Conservation (phyloP, 1,140 invertebrate genomes). For the Eciton burchellii region DNA sequence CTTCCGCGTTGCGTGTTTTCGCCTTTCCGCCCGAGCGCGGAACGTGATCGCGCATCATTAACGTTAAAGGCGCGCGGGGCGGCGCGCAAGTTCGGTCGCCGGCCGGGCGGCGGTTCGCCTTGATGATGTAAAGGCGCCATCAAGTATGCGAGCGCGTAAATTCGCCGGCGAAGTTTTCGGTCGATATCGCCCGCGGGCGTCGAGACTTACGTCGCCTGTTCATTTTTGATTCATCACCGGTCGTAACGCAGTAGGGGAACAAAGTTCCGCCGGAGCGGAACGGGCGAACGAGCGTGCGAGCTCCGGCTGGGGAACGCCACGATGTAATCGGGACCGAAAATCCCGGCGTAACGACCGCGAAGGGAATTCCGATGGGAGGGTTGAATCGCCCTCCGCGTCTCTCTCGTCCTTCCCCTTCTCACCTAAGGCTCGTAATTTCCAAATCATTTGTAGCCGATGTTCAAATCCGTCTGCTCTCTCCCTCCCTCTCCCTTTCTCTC, state of each 20-base stretch:
- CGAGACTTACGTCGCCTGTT: conserved; percentile 59
- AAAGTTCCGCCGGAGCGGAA: conserved; percentile 36
- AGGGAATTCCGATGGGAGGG: conserved; percentile 15
- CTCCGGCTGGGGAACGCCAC: conserved; percentile 9
- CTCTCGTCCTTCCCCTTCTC: not conserved
- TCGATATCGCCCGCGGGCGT: conserved; percentile 51
- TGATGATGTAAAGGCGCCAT: conserved; percentile 59
- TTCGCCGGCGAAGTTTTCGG: conserved; percentile 49
- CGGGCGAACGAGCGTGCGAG: not conserved
- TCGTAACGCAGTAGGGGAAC: conserved; percentile 39
- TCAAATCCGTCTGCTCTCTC: conserved; percentile 13
- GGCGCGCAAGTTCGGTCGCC: conserved; percentile 36
- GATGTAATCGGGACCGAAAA: conserved; percentile 57
- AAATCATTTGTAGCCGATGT: conserved; percentile 54
- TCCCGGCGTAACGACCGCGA: conserved; percentile 42
- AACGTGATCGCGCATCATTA: conserved; percentile 48
- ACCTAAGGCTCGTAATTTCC: conserved; percentile 39
- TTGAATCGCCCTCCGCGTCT: not conserved
- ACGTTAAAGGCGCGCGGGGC: conserved; percentile 29
- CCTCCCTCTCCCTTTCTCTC: not conserved
- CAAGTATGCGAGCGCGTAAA: conserved; percentile 56
- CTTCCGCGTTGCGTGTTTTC: not conserved
- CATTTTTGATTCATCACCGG: conserved; percentile 60
- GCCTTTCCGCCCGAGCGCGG: no score
- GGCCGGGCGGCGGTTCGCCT: not conserved